Conservation (phyloP, 1,140 invertebrate genomes). For the Eupeodes corollae region DNA sequence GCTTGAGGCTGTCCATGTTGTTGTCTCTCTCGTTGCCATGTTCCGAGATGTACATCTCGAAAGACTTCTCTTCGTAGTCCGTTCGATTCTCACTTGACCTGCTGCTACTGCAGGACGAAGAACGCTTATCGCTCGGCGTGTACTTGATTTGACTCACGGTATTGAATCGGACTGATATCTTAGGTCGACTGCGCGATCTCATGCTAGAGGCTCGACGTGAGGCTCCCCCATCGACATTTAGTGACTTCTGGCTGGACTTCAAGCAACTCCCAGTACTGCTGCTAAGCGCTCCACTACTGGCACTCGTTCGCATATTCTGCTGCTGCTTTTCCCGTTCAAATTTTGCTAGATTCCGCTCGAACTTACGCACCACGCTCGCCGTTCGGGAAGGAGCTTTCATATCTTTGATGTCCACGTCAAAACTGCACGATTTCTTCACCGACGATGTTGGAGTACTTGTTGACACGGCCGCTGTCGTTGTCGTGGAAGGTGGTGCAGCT, state of each 20-base stretch:
- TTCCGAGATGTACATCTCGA: conserved; percentile 46
- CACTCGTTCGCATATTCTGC: conserved; percentile 20
- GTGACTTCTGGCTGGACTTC: conserved; percentile 28
- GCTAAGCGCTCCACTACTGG: conserved; percentile 28
- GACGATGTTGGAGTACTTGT: background rate
- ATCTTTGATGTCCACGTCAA: conserved; percentile 30
- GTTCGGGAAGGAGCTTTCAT: conserved; percentile 17
- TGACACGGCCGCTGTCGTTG: background rate
- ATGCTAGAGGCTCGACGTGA: conserved; percentile 35
- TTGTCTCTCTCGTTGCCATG: conserved; percentile 46
- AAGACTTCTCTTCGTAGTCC: conserved; percentile 38
- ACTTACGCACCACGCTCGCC: conserved; percentile 32
- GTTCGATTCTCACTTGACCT: background rate
- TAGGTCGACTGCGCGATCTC: conserved; percentile 22
- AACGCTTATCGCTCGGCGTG: conserved; percentile 25
- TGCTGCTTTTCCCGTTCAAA: conserved; percentile 35
- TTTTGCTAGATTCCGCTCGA: conserved; percentile 43
- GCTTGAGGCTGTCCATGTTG: conserved; percentile 45
- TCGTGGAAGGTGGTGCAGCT: conserved; percentile 5
- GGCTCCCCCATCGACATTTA: conserved; percentile 13
- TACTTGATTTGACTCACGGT: conserved; percentile 38
- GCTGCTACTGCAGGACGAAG: conserved; percentile 9
- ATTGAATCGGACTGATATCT: conserved; percentile 39
- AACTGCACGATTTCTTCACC: conserved; percentile 14
- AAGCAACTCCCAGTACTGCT: conserved; percentile 23